Conservation (phyloP, 2,888 invertebrate genomes). For the Frankliniella intonsa region DNA sequence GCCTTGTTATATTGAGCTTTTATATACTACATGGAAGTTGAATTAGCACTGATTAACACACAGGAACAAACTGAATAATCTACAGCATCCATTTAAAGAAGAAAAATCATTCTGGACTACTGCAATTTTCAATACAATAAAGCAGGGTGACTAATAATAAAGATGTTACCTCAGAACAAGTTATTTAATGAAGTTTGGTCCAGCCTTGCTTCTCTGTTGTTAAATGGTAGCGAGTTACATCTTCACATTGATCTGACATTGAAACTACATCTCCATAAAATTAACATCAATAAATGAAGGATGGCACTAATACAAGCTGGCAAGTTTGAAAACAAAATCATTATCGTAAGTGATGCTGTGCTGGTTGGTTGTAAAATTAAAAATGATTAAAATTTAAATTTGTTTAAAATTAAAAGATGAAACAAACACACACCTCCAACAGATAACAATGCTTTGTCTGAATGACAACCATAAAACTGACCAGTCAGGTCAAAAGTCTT, state of each 20-base stretch:
- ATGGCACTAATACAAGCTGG: constrained; percentile 9
- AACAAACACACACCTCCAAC: constrained; percentile 16
- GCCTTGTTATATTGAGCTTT: constrained; percentile 22
- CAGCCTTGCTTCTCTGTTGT: constrained; percentile 24
- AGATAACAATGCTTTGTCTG: constrained; percentile 23
- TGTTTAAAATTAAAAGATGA: not conserved
- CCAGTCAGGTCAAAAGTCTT: constrained; percentile 9
- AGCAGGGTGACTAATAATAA: constrained; percentile 19
- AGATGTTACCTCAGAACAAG: constrained; percentile 20
- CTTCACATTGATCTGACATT: not conserved
- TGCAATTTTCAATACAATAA: constrained; percentile 11
- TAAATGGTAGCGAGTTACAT: constrained; percentile 8
- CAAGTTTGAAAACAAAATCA: constrained; percentile 11
- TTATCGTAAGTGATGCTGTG: not conserved
- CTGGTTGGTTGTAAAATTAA: not conserved
- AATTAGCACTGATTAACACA: constrained; percentile 27
- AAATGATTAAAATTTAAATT: not conserved
- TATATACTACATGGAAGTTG: constrained; percentile 15
- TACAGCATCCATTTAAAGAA: not conserved
- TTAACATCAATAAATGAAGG: not conserved
- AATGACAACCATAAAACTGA: constrained; percentile 23
- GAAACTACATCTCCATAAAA: constrained; percentile 1
- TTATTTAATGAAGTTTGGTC: constrained; percentile 27
- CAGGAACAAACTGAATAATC: constrained; percentile 18
- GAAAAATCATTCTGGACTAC: not conserved